Evolutionary conservation across 2,797 vertebrate genomes (phyloP).

Genomic region (Bufotes viridis): DNA sequence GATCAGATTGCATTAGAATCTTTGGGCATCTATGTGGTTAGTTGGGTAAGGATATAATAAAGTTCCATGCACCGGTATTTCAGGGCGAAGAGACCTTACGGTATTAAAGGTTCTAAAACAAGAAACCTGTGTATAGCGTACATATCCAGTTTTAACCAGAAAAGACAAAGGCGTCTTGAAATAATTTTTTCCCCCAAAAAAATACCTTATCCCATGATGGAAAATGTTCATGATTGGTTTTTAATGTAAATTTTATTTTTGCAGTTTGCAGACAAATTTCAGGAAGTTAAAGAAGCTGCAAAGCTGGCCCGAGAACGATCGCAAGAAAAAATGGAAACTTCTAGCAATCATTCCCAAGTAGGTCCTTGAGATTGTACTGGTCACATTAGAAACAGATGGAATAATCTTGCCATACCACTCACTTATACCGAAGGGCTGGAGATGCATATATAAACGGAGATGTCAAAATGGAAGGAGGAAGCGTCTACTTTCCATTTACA

Average conservation of each 20-base stretch:
- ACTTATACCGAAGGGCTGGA: too few species aligned
- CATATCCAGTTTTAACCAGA: background rate
- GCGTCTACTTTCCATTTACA: too few species aligned
- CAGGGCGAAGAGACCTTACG: background rate
- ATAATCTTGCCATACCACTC: too few species aligned
- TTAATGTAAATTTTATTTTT: constrained; percentile 20
- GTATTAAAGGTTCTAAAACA: background rate
- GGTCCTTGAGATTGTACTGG: constrained; percentile 59
- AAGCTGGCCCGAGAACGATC: constrained; percentile 90
- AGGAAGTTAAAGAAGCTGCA: constrained; percentile 95
- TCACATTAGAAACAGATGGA: too few species aligned
- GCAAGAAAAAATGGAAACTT: constrained; percentile 91
- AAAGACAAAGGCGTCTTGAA: background rate
- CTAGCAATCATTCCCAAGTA: constrained; percentile 93
- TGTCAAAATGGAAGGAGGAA: too few species aligned
- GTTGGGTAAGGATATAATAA: background rate
- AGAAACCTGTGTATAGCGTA: background rate
- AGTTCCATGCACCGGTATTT: background rate
- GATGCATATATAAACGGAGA: too few species aligned
- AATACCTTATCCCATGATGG: background rate
- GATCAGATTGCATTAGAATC: too few species aligned
- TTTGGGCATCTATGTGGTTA: background rate
- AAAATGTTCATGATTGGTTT: background rate
- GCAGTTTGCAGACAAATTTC: constrained; percentile 97
- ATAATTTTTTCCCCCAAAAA: background rate